Conservation (phyloP, 2,113 vertebrate species). For the Callionymus lyra region DNA sequence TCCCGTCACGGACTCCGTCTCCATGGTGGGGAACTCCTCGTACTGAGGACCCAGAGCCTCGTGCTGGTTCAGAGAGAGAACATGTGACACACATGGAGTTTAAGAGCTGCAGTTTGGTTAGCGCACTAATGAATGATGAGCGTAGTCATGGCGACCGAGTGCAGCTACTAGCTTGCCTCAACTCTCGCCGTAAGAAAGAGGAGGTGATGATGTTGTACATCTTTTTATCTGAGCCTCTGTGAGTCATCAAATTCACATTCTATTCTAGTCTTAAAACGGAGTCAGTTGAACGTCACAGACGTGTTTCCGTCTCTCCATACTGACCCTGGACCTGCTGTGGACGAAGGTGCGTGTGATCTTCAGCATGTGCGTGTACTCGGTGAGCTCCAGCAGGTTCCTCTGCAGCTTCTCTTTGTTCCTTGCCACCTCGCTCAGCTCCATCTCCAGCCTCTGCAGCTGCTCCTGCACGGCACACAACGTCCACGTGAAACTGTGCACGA, state of each 20-base stretch:
- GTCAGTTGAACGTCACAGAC: no score
- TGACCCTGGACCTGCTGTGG: slow-evolving; percentile 78
- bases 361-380: slow-evolving; percentile 87
- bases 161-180: no score
- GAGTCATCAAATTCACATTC: no score
- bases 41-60: slow-evolving; percentile 77
- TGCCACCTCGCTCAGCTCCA: slow-evolving; percentile 86
- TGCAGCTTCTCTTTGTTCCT: slow-evolving; percentile 91
- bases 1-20: slow-evolving; percentile 77
- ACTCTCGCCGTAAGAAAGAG: no score
- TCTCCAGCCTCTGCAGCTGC: slow-evolving; percentile 89
- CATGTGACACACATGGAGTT: slow-evolving; percentile 1
- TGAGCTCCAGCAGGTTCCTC: slow-evolving; percentile 87
- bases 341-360: slow-evolving; percentile 79
- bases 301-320: slow-evolving; percentile 15
- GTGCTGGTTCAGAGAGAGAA: slow-evolving; percentile 60
- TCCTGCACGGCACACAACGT: slow-evolving; percentile 64
- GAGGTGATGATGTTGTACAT: no score
- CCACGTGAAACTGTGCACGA: no score
- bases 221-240: no score
- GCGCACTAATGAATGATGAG: no score
- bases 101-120: no score
- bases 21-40: slow-evolving; percentile 86
- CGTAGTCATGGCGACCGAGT: no score
- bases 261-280: no score